These are phyloP conservation scores for Anas platyrhynchos DNA, from an alignment of 2,113 vertebrate genomes.

Conservation along the genomic window DNA sequence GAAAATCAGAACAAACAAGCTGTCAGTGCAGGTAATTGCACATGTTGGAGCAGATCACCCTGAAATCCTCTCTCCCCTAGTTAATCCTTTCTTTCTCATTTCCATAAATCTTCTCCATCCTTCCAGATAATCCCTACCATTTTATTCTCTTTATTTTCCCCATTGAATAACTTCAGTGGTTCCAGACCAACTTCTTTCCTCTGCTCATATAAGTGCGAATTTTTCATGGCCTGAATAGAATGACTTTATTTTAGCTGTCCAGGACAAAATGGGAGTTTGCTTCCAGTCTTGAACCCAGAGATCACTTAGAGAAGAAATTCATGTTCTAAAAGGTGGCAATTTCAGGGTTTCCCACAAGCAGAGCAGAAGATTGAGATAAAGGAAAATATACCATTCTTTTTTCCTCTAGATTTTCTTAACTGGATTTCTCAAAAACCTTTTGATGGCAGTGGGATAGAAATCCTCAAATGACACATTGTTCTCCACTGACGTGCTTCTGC, in stretches of 20 bases:
- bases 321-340: background rate
- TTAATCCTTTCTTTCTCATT: background rate
- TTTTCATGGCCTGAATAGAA: background rate
- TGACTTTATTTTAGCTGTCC: background rate
- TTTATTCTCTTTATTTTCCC: background rate
- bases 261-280: background rate
- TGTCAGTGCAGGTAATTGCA: background rate
- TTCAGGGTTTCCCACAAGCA: background rate
- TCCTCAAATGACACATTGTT: background rate
- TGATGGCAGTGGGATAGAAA: background rate
- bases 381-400: background rate
- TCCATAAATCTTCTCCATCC: background rate
- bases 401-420: background rate
- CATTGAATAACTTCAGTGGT: background rate
- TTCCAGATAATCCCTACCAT: background rate
- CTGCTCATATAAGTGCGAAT: background rate
- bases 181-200: background rate
- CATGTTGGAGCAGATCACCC: background rate
- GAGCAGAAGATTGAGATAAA: background rate
- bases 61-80: background rate
- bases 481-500: background rate
- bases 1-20: slow-evolving; percentile 9
- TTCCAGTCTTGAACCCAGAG: background rate
- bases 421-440: background rate
- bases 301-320: background rate